Percentiles rank a stretch among this genome's conserved stretches.
These are phyloP conservation scores for Gambelia wislizenii DNA, from an alignment of 2,797 vertebrate species.

Conservation along the genomic window DNA sequence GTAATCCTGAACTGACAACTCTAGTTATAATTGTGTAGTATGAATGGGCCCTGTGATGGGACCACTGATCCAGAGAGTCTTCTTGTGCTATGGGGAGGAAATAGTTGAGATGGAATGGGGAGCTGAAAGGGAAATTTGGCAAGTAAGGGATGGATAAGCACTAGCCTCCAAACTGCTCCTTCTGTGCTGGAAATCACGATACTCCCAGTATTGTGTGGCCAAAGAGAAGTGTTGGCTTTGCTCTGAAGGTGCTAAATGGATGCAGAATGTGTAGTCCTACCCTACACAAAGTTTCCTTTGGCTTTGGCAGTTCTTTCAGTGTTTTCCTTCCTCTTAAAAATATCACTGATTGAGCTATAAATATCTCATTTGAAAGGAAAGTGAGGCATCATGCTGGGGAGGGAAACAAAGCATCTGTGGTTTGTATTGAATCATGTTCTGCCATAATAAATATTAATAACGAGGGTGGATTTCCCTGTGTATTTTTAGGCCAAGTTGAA, in stretches of 20 bases:
- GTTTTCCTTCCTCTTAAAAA: constrained; percentile 19
- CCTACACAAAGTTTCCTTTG: neutral
- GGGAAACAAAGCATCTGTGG: neutral
- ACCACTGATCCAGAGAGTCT: neutral
- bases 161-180: neutral
- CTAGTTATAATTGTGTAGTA: too few relatives aligned
- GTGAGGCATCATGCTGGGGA: neutral
- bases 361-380: constrained; percentile 34
- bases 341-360: constrained; percentile 27
- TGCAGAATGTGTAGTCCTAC: too few relatives aligned
- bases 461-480: neutral
- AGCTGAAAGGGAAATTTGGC: neutral
- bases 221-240: neutral
- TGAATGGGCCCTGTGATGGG: neutral
- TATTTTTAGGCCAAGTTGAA: constrained; percentile 19
- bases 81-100: neutral
- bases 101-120: neutral
- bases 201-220: too few relatives aligned
- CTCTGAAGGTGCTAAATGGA: neutral
- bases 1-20: too few relatives aligned
- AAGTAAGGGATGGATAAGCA: neutral
- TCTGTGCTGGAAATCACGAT: neutral
- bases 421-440: constrained; percentile 22
- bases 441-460: constrained; percentile 30
- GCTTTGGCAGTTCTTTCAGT: neutral